Evolutionary conservation across 2,888 invertebrate species (phyloP).

Genomic region (Meliscaeva auricollis): DNA sequence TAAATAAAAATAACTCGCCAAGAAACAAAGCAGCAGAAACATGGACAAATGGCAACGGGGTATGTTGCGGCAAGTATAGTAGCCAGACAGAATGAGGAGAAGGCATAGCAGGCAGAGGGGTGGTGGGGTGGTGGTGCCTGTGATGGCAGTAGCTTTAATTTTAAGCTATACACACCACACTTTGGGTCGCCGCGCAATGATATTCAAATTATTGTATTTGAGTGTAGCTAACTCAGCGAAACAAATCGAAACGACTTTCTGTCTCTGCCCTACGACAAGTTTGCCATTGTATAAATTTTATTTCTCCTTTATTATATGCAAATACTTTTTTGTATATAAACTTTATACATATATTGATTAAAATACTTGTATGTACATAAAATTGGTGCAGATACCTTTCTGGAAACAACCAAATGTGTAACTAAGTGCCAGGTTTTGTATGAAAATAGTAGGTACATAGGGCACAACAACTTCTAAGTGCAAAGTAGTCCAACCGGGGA

Average conservation of each 20-base stretch:
- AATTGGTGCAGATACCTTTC: constrained; percentile 26
- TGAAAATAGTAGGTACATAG: neutral
- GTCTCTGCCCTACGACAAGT: constrained; percentile 18
- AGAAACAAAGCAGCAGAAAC: constrained; percentile 54
- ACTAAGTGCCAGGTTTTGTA: constrained; percentile 55
- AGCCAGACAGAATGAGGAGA: neutral
- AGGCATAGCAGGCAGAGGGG: neutral
- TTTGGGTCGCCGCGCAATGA: constrained; percentile 32
- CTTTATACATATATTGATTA: constrained; percentile 16
- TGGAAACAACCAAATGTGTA: constrained; percentile 49
- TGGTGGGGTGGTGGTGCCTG: neutral
- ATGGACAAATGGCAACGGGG: constrained; percentile 5
- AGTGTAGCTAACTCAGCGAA: neutral
- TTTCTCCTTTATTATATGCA: constrained; percentile 40
- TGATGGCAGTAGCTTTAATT: constrained; percentile 37
- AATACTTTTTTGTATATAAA: neutral
- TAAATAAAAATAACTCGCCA: constrained; percentile 66
- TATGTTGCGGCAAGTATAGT: neutral
- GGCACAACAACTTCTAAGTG: constrained; percentile 44
- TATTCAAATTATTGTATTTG: constrained; percentile 51
- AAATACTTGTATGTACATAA: neutral
- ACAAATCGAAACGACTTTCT: constrained; percentile 18
- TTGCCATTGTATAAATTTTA: constrained; percentile 53
- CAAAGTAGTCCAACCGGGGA: constrained; percentile 30
- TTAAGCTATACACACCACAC: constrained; percentile 46